Base-by-base conservation (phyloP, 2,888 invertebrate genomes). In the Sabatieria punctata region DNA sequence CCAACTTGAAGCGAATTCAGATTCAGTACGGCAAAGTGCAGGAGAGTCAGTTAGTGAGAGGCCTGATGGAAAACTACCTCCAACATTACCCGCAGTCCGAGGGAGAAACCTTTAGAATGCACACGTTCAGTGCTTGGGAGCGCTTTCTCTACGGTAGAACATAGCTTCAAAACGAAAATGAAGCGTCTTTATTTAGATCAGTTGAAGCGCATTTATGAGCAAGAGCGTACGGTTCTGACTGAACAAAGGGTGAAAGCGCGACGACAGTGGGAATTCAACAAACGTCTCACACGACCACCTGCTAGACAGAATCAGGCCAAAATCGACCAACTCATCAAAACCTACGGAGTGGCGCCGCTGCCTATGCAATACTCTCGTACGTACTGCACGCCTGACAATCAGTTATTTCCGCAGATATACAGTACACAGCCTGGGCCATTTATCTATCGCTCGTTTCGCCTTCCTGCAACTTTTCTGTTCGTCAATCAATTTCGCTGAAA, bases 1-100 rank as follows among this genome's bases (percentile, higher is more conserved):
- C 88, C 61, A 86, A 88, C 63, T 69, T 88, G 41, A 88, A 89
- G 67, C 75, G 85, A 43, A 73, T 85, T 51, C 88, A 88, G 69
- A 86, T 88, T 58, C 76, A 85, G 58, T 81, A 84, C 24, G 84
- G 82, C 13, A 44, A 22, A 4, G 43, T 44, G 8, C 47, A 44
- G 22, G 43, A 47, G 23, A n/a, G 24, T n/a, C n/a, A 15, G 23
- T 36, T 44, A n/a, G 43, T 47, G 3, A 3, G 26, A 6, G 18
- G 18, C 4, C 48, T 62, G 21, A 55, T 63, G 19, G 52, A 55
- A 22, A 61, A 61, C 47, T 61, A 61, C 47, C 60, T 62, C 42
- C 56, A 57, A 46, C 58, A 59, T 59, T 60, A 62, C 47, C 54
- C 52, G 8, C 45, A 59, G 6, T 35, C 19, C 4, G 4, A 4